phyloP scores from a whole-genome alignment of 2,888 invertebrate species.

The Platycheirus albimanus region DNA sequence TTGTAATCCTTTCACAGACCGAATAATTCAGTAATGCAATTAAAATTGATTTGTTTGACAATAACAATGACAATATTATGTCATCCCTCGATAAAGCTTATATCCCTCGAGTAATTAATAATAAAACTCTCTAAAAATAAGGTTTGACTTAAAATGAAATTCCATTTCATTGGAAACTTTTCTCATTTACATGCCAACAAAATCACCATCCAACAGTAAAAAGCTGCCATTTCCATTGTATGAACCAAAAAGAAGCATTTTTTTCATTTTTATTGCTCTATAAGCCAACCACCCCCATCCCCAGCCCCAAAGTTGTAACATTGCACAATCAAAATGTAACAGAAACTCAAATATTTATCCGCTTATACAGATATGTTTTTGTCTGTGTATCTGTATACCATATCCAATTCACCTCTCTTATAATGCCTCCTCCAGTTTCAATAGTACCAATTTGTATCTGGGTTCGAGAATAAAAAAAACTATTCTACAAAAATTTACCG shows the following conservation, averaged over 20 bases:
- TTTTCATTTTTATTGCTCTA: neutral
- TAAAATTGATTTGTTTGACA: constrained; percentile 18
- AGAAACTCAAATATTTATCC: constrained; percentile 58
- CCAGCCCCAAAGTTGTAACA: constrained; percentile 33
- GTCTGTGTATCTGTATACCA: constrained; percentile 14
- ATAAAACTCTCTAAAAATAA: constrained; percentile 27
- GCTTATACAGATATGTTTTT: constrained; percentile 23
- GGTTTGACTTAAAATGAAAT: constrained; percentile 27
- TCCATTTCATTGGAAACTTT: constrained; percentile 21
- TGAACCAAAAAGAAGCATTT: neutral
- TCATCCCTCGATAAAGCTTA: constrained; percentile 19
- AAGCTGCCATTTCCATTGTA: neutral
- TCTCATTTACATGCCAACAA: constrained; percentile 5
- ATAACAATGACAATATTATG: constrained; percentile 22
- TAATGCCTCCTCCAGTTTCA: neutral
- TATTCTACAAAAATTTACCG: constrained; percentile 11
- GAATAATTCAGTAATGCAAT: constrained; percentile 25
- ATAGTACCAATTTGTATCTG: constrained; percentile 13
- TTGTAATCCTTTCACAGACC: neutral
- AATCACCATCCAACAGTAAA: constrained; percentile 18
- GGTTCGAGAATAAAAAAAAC: neutral
- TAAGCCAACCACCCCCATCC: neutral
- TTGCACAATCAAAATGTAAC: constrained; percentile 39
- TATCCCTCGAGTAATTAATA: constrained; percentile 16
- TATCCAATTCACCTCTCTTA: constrained; percentile 4